A percentile compares a stretch with the other conserved stretches of the same genome.
phyloP scores from a whole-genome alignment of 2,797 vertebrate genomes.

The Rhinatrema bivittatum region DNA sequence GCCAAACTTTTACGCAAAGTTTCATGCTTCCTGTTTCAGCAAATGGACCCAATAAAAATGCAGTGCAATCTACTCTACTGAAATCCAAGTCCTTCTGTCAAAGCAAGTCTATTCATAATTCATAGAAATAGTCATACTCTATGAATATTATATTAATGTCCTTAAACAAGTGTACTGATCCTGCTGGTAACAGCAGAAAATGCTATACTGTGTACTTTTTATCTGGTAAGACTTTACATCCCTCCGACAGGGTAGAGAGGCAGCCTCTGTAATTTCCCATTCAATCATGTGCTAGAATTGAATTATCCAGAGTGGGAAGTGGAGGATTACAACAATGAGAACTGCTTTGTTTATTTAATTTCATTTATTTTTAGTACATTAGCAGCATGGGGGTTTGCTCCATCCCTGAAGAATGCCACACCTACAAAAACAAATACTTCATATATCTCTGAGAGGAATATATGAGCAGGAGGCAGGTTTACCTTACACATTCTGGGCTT shows the following conservation, averaged over 20 bases:
- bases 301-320: slow-evolving; percentile 70
- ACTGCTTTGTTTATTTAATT: slow-evolving; percentile 70
- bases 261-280: slow-evolving; percentile 60
- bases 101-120: too few species aligned
- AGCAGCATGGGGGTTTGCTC: slow-evolving; percentile 60
- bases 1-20: too few species aligned
- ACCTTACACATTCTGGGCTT: too few species aligned
- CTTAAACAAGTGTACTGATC: slow-evolving; percentile 55
- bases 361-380: slow-evolving; percentile 71
- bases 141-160: slow-evolving; percentile 63
- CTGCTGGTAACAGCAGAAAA: slow-evolving; percentile 58
- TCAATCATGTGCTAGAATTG: slow-evolving; percentile 54
- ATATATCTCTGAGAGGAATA: slow-evolving; percentile 9
- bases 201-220: slow-evolving; percentile 61
- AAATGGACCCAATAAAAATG: too few species aligned
- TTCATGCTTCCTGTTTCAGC: too few species aligned
- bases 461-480: not conserved
- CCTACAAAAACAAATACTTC: slow-evolving; percentile 36
- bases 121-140: too few species aligned
- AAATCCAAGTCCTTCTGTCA: too few species aligned
- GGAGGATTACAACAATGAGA: slow-evolving; percentile 54
- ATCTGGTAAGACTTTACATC: slow-evolving; percentile 53
- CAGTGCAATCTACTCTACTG: too few species aligned
- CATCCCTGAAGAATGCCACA: slow-evolving; percentile 28
- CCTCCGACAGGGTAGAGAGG: slow-evolving; percentile 56